These are phyloP conservation scores for Harlomillsia oculata DNA, from an alignment of 1,140 invertebrate genomes.

Conservation along the genomic window DNA sequence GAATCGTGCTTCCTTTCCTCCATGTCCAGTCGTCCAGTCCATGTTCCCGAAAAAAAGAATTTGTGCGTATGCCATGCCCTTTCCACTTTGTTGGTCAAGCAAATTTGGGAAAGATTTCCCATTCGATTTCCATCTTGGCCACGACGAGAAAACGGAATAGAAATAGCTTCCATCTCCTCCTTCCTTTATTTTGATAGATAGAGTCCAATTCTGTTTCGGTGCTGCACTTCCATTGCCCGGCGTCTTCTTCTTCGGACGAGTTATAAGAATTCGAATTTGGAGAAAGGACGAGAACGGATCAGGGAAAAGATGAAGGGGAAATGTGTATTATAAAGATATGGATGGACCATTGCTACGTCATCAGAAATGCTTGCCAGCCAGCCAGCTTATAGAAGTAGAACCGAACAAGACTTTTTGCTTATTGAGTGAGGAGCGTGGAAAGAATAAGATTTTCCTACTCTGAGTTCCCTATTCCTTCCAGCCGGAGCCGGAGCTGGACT, in stretches of 20 bases:
- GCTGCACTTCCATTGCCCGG: neutral
- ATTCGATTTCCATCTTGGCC: constrained; percentile 35
- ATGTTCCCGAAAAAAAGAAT: no score
- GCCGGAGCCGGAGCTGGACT: no score
- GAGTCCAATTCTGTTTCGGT: neutral
- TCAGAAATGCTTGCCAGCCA: constrained; percentile 30
- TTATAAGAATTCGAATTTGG: no score
- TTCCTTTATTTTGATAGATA: constrained; percentile 1
- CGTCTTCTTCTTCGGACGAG: neutral
- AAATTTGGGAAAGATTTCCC: constrained; percentile 36
- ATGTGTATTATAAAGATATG: constrained; percentile 23
- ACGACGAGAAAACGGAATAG: no score
- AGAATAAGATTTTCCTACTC: no score
- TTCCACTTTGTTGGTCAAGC: constrained; percentile 36
- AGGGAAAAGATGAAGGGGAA: constrained; percentile 13
- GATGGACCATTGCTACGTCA: constrained; percentile 25
- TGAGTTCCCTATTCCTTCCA: no score
- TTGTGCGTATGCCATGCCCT: no score
- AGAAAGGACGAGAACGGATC: neutral
- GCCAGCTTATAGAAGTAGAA: no score
- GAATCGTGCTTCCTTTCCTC: no score
- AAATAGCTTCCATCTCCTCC: neutral
- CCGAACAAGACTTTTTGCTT: constrained; percentile 6
- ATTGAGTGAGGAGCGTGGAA: constrained; percentile 16
- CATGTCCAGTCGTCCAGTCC: neutral